Conservation (phyloP, 64 coral and sea anemone species). For the Hydrozoanthus tunicans region DNA sequence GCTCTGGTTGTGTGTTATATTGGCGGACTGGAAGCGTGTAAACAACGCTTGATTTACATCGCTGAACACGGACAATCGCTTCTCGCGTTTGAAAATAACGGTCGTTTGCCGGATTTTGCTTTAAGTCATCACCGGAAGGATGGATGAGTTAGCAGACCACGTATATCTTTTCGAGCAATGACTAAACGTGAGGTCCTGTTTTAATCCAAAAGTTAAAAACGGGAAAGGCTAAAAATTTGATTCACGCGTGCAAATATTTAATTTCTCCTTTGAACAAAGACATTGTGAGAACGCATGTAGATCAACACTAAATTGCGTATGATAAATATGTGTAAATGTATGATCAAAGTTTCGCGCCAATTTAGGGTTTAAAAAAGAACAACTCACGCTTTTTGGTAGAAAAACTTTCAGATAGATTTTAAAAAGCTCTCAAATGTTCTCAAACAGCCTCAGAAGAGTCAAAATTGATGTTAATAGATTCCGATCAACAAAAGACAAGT, state of each 20-base stretch:
- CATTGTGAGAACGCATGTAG: background rate
- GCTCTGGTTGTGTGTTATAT: background rate
- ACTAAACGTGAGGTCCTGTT: too few species aligned
- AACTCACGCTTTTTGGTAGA: background rate
- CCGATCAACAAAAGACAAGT: background rate
- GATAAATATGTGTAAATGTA: background rate
- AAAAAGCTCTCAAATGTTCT: background rate
- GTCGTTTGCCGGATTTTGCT: background rate
- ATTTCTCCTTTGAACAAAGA: background rate
- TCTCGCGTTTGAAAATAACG: background rate
- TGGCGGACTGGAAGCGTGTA: background rate
- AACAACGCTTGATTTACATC: background rate
- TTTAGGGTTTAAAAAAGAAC: background rate
- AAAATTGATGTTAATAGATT: background rate
- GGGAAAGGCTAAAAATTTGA: background rate
- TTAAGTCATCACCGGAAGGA: background rate
- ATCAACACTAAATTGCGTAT: background rate
- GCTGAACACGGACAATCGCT: background rate
- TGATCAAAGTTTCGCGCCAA: background rate
- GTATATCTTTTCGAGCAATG: too few species aligned
- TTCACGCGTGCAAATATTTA: background rate
- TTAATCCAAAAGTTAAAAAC: background rate
- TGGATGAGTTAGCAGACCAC: background rate
- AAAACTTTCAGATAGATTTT: too few species aligned
- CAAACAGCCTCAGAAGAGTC: background rate